Evolutionary conservation across 2,113 vertebrate species (phyloP), one percentile per base, ranked within the genome.

Genomic region (Amia ocellicauda): DNA sequence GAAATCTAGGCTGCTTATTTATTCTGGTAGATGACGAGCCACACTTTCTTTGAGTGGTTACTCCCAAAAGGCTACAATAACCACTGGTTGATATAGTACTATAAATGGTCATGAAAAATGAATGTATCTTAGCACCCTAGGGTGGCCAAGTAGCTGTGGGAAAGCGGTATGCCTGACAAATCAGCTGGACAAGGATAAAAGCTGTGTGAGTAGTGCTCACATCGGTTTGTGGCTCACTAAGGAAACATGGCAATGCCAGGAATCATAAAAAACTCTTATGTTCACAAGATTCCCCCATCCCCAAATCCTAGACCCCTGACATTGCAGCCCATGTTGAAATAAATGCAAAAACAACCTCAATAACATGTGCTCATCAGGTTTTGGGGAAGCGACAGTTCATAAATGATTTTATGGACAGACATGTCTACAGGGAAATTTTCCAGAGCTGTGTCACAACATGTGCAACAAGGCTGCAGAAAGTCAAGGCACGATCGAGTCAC

Each of bases 321-420:
- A 54, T 27, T 9, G 22, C 51, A 27, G 2, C 20, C 45, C 42
- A 17, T 24, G 58, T 13, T 19, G 42, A 20, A 60, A 61, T 19
- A n/a, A 67, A 43, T 52, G 19, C 10, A 27, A 17, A 61, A 43
- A 68, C 29, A 47, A 54, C 16, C 52, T 55, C 13, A 26, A 16
- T 19, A 50, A 50, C 47, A 62, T 57, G 47, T 42, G 52, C 59
- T 45, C 11, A 28, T 61, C 50, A 29, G 52, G 14, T 55, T 11
- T 62, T 29, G 13, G 16, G 49, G 58, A 60, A 55, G 19, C 9
- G 9, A 22, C 23, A 54, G 51, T 50, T 31, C 51, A 62, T 49
- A 50, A 54, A 62, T 36, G 59, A 29, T 65, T 50, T 50, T 49
- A 58, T 50, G 26, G 55, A 26, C 29, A 14, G 40, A 47, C 36